Evolutionary conservation across 92 coral and sea anemone genomes (phyloP).

Genomic region (Virgularia gustaviana): DNA sequence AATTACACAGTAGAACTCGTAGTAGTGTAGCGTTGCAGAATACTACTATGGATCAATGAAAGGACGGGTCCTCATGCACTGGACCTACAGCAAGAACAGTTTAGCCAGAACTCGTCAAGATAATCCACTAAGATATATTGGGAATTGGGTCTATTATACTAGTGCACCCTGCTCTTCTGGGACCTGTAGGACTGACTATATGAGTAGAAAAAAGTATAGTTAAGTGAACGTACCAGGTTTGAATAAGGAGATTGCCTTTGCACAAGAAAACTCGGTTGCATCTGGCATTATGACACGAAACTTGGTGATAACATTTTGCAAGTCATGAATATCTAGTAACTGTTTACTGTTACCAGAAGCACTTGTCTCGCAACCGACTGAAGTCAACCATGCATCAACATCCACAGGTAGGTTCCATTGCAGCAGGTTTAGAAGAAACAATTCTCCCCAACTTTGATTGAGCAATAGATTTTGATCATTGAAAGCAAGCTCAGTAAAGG

Average conservation of each 20-base stretch:
- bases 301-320: slow-evolving; percentile 71
- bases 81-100: too few species aligned
- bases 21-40: too few species aligned
- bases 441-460: slow-evolving; percentile 94
- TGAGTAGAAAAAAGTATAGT: too few species aligned
- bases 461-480: slow-evolving; percentile 90
- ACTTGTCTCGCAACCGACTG: slow-evolving; percentile 55
- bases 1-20: background rate
- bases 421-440: slow-evolving; percentile 75
- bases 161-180: too few species aligned
- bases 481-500: slow-evolving; percentile 88
- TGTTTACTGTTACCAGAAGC: slow-evolving; percentile 22
- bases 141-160: too few species aligned
- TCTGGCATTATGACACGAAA: slow-evolving; percentile 78
- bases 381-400: slow-evolving; percentile 66
- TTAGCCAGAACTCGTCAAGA: too few species aligned
- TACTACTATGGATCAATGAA: too few species aligned
- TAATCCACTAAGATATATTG: too few species aligned
- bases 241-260: slow-evolving; percentile 89
- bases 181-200: too few species aligned
- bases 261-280: slow-evolving; percentile 89
- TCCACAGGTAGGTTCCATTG: slow-evolving; percentile 95
- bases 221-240: slow-evolving; percentile 94
- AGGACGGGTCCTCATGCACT: too few species aligned
- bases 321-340: slow-evolving; percentile 68